Base-by-base conservation (phyloP, 2,888 invertebrate genomes). In the Ophion ellenae region DNA sequence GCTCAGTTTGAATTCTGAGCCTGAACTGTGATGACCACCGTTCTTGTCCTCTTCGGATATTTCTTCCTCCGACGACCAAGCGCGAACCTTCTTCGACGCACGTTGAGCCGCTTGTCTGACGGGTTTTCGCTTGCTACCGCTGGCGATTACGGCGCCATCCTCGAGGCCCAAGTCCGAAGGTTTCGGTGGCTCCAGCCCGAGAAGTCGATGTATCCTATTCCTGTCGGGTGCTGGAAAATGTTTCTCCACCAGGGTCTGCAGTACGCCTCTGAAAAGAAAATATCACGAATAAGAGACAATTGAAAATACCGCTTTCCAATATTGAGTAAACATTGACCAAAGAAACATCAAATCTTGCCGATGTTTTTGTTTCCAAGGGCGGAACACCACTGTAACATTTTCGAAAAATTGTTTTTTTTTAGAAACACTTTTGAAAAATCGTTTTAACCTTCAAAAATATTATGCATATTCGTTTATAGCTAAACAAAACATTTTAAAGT, bases 181-280 rank as follows among this genome's bases (percentile, higher is more conserved):
- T 90, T 76, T 93, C 17, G 94, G 93, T 45, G 95, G 93, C 89
- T 96, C 96, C 10, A 97, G 92, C 0, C 97, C 97, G 70, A 98
- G 95, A 81, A 98, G 95, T 11, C 97, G 96, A 92, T 97, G 96
- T 90, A 98, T 97, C 87, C 98, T 96, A 93, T 96, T 96, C 75
- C 98, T 95, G 95, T 99, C 98, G 4, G 99, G 99, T 0, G 99
- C 99, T 0, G 99, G 99, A 93, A 99, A 99, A 94, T 99, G 99
- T 93, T 99, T 99, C 94, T 99, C 99, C 0, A 99, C 98, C 83
- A 99, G 94, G 0, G 98, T 97, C 94, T 99, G 99, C 92, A 99
- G 96, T 36, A 99, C 99, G 88, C 99, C 99, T 94, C 98, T 98
- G 94, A 40, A 36, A 83, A 69, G 5, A 36, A 67, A 67, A 45